Evolutionary conservation across 2,888 invertebrate species (phyloP).

Genomic region (Megamerina dolium): DNA sequence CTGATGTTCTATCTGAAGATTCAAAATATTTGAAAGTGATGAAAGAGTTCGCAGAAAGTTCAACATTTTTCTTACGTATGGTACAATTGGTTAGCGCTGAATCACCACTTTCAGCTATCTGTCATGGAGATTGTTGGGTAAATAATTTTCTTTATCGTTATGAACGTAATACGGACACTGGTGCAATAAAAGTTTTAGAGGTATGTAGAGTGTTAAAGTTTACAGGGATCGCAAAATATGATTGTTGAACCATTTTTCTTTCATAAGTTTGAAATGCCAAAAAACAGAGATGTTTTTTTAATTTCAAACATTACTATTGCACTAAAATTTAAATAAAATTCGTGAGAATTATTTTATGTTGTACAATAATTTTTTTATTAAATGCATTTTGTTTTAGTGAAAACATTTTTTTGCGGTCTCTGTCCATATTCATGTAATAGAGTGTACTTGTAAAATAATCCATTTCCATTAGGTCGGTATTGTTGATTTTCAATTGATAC

Average conservation of each 20-base stretch:
- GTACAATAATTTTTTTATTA: too few species aligned
- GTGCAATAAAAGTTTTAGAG: slow-evolving; percentile 53
- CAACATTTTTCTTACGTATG: slow-evolving; percentile 64
- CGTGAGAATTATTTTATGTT: too few species aligned
- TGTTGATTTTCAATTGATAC: slow-evolving; percentile 65
- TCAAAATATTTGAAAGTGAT: slow-evolving; percentile 57
- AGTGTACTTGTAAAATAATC: not conserved
- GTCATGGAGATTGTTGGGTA: slow-evolving; percentile 72
- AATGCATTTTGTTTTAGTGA: too few species aligned
- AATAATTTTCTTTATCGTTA: slow-evolving; percentile 66
- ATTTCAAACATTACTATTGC: too few species aligned
- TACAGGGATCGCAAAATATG: too few species aligned
- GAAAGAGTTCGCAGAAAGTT: slow-evolving; percentile 56
- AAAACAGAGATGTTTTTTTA: not conserved
- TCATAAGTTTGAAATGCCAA: slow-evolving; percentile 2
- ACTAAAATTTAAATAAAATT: too few species aligned
- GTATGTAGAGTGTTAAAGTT: slow-evolving; percentile 39
- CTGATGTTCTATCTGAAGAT: slow-evolving; percentile 41
- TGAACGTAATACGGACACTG: slow-evolving; percentile 28
- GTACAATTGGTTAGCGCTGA: slow-evolving; percentile 57
- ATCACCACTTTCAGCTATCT: slow-evolving; percentile 63
- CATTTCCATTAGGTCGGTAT: slow-evolving; percentile 54
- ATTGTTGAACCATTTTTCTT: too few species aligned
- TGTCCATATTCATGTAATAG: not conserved
- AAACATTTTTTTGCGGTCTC: too few species aligned